phyloP scores from a whole-genome alignment of 2,888 invertebrate species.

The Drosophila suboccidentalis region DNA sequence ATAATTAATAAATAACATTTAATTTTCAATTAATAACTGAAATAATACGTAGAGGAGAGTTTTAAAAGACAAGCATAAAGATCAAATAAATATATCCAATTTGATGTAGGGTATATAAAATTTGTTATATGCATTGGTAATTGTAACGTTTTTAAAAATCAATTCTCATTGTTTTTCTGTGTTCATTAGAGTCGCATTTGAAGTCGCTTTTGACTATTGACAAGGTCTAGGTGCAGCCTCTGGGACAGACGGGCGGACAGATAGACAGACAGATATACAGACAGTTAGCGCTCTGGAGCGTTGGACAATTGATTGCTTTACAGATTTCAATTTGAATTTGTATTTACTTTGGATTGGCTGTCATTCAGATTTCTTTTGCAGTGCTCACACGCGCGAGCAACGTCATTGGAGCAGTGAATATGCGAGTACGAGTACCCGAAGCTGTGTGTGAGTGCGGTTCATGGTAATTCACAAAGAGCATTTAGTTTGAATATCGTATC shows the following conservation, averaged over 20 bases:
- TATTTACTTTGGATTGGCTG: constrained; percentile 57
- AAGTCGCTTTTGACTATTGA: constrained; percentile 71
- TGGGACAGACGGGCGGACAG: constrained; percentile 31
- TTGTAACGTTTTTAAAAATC: constrained; percentile 61
- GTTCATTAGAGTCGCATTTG: constrained; percentile 64
- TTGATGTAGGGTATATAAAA: constrained; percentile 25
- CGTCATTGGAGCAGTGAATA: constrained; percentile 58
- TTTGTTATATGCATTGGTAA: constrained; percentile 51
- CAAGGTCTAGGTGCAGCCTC: constrained; percentile 82
- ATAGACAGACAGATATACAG: constrained; percentile 16
- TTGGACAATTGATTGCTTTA: constrained; percentile 71
- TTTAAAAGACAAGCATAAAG: background rate
- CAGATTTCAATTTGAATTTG: constrained; percentile 65
- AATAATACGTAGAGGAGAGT: too few relatives aligned
- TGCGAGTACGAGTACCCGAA: constrained; percentile 8
- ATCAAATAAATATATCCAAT: background rate
- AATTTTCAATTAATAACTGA: too few relatives aligned
- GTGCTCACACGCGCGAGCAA: constrained; percentile 58
- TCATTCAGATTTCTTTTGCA: constrained; percentile 73
- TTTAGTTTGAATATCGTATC: constrained; percentile 14
- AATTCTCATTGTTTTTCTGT: constrained; percentile 69
- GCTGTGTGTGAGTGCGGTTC: constrained; percentile 24
- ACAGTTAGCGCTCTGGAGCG: constrained; percentile 53
- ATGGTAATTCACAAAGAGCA: constrained; percentile 39
- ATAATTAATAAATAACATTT: background rate